A percentile compares a stretch with the other conserved stretches of the same genome.
These are phyloP conservation scores for Danaus chrysippus DNA, from an alignment of 2,888 invertebrate genomes.

Conservation along the genomic window DNA sequence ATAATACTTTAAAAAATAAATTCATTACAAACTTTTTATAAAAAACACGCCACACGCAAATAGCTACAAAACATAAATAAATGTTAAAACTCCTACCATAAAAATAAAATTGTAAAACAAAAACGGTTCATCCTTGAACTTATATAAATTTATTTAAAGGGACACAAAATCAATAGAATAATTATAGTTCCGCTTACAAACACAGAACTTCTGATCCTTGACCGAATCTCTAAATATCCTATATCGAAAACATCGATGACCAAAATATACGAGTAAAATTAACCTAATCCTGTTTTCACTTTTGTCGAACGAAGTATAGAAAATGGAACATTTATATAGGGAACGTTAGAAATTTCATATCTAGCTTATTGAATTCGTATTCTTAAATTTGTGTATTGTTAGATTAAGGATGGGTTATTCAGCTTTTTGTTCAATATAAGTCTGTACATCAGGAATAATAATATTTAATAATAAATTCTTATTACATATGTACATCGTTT, in stretches of 20 bases:
- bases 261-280: constrained; percentile 37
- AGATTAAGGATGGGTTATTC: too few relatives aligned
- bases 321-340: neutral
- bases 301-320: constrained; percentile 17
- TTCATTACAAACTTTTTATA: too few relatives aligned
- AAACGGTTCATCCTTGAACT: constrained; percentile 16
- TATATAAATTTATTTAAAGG: constrained; percentile 16
- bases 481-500: neutral
- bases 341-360: neutral
- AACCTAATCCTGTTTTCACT: constrained; percentile 26
- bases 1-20: too few relatives aligned
- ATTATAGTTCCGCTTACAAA: constrained; percentile 31
- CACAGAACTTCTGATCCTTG: constrained; percentile 43
- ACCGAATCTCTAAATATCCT: constrained; percentile 46
- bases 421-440: too few relatives aligned
- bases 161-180: constrained; percentile 23
- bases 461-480: too few relatives aligned
- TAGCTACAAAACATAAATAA: neutral
- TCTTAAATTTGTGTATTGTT: too few relatives aligned
- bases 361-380: neutral
- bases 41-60: neutral
- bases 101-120: neutral
- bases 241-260: constrained; percentile 34
- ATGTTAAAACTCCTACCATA: neutral
- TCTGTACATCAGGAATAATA: too few relatives aligned